Evolutionary conservation across 2,888 invertebrate genomes (phyloP).

Genomic region (Hedychridium roseum): DNA sequence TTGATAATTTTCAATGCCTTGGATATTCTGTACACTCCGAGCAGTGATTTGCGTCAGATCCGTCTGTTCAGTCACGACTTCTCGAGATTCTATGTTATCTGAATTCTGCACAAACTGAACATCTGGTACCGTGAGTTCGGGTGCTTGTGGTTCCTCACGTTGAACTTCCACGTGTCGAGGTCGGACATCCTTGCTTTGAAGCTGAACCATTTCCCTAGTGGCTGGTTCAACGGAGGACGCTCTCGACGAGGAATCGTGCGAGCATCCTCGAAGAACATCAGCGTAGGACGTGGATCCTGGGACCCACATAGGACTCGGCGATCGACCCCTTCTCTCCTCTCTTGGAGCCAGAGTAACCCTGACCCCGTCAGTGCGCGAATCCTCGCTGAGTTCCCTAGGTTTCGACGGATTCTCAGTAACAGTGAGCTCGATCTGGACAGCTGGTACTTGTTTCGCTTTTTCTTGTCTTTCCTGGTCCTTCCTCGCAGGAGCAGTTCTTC

Average conservation of each 20-base stretch:
- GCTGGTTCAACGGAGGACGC: conserved; percentile 38
- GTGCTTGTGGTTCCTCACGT: too few species aligned
- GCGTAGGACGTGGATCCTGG: conserved; percentile 81
- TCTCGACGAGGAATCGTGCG: conserved; percentile 39
- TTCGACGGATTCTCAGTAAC: conserved; percentile 3
- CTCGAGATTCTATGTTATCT: too few species aligned
- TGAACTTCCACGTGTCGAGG: conserved; percentile 6
- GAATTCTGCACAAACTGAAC: too few species aligned
- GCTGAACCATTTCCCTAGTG: conserved; percentile 35
- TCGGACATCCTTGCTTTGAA: conserved; percentile 17
- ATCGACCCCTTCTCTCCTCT: conserved; percentile 65
- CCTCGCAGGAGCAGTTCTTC: conserved; percentile 36
- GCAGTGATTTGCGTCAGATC: too few species aligned
- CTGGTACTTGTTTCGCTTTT: conserved; percentile 16
- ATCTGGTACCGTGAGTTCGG: too few species aligned
- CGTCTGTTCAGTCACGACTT: too few species aligned
- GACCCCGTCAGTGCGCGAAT: too few species aligned
- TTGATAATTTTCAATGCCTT: not conserved
- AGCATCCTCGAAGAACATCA: conserved; percentile 75
- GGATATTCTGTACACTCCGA: too few species aligned
- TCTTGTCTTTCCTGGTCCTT: conserved; percentile 17
- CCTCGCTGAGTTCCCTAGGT: conserved; percentile 15
- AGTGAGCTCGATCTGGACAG: conserved; percentile 32
- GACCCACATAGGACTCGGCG: conserved; percentile 77
- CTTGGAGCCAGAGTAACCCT: conserved; percentile 44